Evolutionary conservation across 2,797 vertebrate genomes (phyloP), one percentile per base, ranked within the genome.

Genomic region (Numenius phaeopus): DNA sequence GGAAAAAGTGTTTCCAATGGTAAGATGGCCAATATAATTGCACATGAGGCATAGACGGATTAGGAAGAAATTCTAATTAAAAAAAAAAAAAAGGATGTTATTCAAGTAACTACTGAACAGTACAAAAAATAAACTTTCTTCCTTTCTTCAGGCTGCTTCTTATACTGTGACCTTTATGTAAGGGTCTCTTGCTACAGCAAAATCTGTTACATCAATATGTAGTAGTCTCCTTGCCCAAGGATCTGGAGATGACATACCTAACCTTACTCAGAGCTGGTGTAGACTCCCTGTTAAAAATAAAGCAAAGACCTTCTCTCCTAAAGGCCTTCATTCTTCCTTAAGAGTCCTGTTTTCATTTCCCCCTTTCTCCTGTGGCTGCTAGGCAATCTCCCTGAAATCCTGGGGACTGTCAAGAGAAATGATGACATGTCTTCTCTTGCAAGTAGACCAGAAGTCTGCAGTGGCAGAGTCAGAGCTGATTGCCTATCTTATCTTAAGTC

Each of bases 401-500:
- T 98, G 98, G 96, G 93, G 95, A 98, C 98, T 98, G 98, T 98
- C 98, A 98, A 98, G 97, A 98, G 97, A 97, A 96, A 96, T 4
- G 94, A 98, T 98, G 97, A 98, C 97, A 97, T 98, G 97, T 78
- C 97, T 98, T 98, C 83, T 98, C 96, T 98, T 98, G 96, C 96
- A 97, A 98, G 98, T 97, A 98, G 98, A 98, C 98, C 98, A 96
- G 97, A 96, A 98, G 98, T 98, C 98, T 98, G 98, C 96, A 82
- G 95, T 97, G 95, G 95, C 80, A 97, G 75, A 97, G 97, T 98
- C 97, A 61, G 87, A 93, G 91, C 94, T 95, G 97, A 98, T 97
- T 98, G 94, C 95, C 96, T 98, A 98, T 98, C 98, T 98, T 98
- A 98, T 98, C 98, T 98, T 58, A 94, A 97, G 97, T 97, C 86